Base-by-base conservation (phyloP, 30 jellyfish, hydroid and myxozoan genomes). In the Nemopilema nomurai region DNA sequence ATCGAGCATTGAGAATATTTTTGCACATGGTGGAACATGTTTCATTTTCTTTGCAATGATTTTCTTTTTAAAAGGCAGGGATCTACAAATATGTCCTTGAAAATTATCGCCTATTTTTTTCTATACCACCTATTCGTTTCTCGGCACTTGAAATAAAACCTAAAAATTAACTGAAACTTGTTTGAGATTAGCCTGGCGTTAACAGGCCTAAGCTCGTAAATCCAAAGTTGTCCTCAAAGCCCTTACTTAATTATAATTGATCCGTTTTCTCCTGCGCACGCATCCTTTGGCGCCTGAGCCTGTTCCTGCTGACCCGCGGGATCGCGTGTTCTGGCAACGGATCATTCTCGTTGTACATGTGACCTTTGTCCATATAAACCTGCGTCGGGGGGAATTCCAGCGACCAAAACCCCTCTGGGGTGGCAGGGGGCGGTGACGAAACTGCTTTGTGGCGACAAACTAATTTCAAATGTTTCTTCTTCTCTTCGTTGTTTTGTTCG, bases 401-500 rank as follows among this genome's bases (percentile, higher is more conserved):
- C 1, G 88, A 82, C 98, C 98, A 93, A 64, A 93, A 88, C 1
- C 90, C 96, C 0, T 84, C 80, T 8, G 96, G 98, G 18, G 98
- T 93, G n/a, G 90, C 78, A 32, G 98, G 96, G 4, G 96, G 96
- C 50, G 96, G 96, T 27, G 96, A 51, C 1, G 88, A 86, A 22
- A 77, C 80, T n/a, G 96, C 90, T 72, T 86, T 86, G 67, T 86
- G 96, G 50, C 96, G 96, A 78, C 96, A 86, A 16, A 86, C 96
- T 18, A 33, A 41, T 20, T 78, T 81, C 81, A 86, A 57, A 41
- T 78, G 96, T 8, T 68, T 53, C 41, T 76, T 73, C 82, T 74
- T 76, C 30, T 77, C 90, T 27, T 76, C 90, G 75, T 67, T 28
- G 68, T 83, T 75, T 6, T 20, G 62, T 1, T 83, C 91, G 66